Evolutionary conservation across 2,113 vertebrate species (phyloP).

Genomic region (Probosciger aterrimus): DNA sequence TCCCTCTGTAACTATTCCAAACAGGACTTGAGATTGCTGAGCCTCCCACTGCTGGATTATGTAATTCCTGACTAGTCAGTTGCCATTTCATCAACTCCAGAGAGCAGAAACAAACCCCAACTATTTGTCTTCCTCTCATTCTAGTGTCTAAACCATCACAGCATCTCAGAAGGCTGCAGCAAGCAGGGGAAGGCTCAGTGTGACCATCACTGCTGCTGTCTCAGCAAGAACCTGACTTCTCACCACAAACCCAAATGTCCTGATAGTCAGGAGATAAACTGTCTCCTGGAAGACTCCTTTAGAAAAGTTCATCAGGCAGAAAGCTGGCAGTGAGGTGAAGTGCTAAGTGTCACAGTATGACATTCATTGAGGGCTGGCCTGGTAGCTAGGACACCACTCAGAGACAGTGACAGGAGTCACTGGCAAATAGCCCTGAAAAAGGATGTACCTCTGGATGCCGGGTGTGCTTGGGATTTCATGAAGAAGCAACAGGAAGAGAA

Average conservation of each 20-base stretch:
- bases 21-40: not conserved
- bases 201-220: not conserved
- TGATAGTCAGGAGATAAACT: not conserved
- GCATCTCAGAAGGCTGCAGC: not conserved
- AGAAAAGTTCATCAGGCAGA: not conserved
- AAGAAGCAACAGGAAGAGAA: not conserved
- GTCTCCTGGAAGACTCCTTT: not conserved
- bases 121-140: not conserved
- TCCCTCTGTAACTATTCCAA: not conserved
- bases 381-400: not conserved
- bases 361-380: not conserved
- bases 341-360: accelerated
- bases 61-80: not conserved
- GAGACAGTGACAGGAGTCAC: not conserved
- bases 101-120: not conserved
- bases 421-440: not conserved
- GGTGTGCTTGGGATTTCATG: not conserved
- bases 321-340: not conserved
- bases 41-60: not conserved
- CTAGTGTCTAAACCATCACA: not conserved
- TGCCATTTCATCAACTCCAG: not conserved
- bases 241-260: not conserved
- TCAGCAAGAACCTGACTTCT: not conserved
- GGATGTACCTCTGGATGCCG: not conserved
- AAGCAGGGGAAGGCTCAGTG: not conserved